A percentile compares a stretch with the other conserved stretches of the same genome.
phyloP scores from a whole-genome alignment of 2,888 invertebrate genomes.

The Blera fallax region DNA sequence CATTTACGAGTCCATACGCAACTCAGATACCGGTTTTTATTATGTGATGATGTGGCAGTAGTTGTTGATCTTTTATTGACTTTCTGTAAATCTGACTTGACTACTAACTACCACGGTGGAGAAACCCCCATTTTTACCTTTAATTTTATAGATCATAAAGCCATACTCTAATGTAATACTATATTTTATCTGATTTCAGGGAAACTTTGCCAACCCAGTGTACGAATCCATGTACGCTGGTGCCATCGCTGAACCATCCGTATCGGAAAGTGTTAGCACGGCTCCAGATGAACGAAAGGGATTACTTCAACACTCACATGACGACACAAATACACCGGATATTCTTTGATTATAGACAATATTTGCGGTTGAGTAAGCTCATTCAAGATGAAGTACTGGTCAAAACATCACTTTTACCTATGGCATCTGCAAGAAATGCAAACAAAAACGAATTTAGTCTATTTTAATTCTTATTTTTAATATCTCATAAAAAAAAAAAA shows the following conservation, averaged over 20 bases:
- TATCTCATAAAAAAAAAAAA: constrained; percentile 25
- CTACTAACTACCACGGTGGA: no score
- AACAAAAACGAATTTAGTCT: constrained; percentile 71
- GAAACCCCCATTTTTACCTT: no score
- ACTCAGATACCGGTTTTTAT: no score
- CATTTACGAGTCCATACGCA: no score
- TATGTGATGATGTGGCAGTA: no score
- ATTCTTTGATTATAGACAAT: constrained; percentile 81
- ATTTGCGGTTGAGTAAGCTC: constrained; percentile 76
- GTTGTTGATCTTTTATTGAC: no score
- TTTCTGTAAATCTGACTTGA: no score
- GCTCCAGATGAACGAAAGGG: constrained; percentile 84
- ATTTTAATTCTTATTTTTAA: constrained; percentile 57
- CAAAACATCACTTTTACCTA: constrained; percentile 49
- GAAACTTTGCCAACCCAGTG: constrained; percentile 93
- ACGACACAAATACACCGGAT: constrained; percentile 82
- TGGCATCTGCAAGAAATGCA: constrained; percentile 40
- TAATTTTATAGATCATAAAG: no score
- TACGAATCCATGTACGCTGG: constrained; percentile 91
- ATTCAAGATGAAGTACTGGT: constrained; percentile 27
- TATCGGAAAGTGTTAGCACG: constrained; percentile 78
- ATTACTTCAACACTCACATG: constrained; percentile 83
- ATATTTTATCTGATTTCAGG: constrained; percentile 79
- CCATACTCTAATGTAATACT: background rate
- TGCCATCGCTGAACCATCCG: constrained; percentile 78